A percentile compares a stretch with the other conserved stretches of the same genome.
Conservation (phyloP, 2,113 vertebrate genomes). For the Zosterops lateralis region DNA sequence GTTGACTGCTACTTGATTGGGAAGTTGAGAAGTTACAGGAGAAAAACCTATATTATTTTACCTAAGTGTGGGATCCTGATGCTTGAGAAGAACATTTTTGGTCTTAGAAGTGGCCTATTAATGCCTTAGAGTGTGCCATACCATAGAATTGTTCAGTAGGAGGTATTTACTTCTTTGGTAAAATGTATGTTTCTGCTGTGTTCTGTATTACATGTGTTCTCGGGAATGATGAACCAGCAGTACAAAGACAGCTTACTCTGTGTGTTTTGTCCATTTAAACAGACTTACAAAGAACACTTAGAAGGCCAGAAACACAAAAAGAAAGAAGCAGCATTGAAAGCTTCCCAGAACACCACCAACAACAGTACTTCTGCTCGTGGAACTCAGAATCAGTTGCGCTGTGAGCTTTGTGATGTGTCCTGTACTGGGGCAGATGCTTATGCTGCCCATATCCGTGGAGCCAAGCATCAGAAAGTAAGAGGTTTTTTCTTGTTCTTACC, state of each 20-base stretch:
- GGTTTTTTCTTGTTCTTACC: background rate
- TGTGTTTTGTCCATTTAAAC: constrained; percentile 55
- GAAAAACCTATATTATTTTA: background rate
- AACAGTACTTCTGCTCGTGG: constrained; percentile 82
- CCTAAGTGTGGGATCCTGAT: background rate
- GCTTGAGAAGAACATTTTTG: background rate
- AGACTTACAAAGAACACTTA: constrained; percentile 98
- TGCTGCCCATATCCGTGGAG: constrained; percentile 95
- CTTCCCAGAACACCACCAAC: constrained; percentile 86
- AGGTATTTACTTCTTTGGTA: background rate
- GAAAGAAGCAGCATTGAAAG: constrained; percentile 94
- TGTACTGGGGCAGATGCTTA: constrained; percentile 97
- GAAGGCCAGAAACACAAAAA: constrained; percentile 99
- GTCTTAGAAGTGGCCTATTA: background rate
- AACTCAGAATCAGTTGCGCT: constrained; percentile 95
- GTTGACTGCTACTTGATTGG: background rate
- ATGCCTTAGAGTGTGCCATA: background rate
- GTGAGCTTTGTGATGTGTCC: constrained; percentile 97
- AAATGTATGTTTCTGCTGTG: background rate
- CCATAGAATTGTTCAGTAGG: background rate
- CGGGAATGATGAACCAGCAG: fast-evolving
- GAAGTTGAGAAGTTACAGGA: background rate
- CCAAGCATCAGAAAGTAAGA: constrained; percentile 97
- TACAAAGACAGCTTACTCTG: background rate
- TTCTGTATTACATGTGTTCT: background rate